A percentile compares a stretch with the other conserved stretches of the same genome.
Evolutionary conservation across 2,113 vertebrate species (phyloP).

Genomic region (Lipophrys pholis): DNA sequence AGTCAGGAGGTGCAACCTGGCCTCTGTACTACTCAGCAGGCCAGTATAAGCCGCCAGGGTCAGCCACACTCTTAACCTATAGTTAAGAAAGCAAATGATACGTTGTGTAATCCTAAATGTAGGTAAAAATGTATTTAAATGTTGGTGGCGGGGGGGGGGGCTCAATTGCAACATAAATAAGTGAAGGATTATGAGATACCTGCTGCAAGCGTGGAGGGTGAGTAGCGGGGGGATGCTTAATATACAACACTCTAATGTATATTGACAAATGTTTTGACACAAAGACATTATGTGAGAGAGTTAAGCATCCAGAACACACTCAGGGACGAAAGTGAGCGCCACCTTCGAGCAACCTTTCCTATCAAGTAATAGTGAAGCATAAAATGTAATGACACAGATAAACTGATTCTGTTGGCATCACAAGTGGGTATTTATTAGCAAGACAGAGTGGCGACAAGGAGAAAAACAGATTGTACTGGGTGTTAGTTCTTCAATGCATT

Average conservation of each 20-base stretch:
- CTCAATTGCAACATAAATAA: constrained; percentile 41
- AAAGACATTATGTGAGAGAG: background rate
- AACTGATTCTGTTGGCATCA: constrained; percentile 3
- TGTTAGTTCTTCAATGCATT: constrained; percentile 44
- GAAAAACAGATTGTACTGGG: background rate
- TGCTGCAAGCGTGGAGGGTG: constrained; percentile 2
- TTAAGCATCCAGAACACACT: background rate
- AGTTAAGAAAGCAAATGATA: constrained; percentile 59
- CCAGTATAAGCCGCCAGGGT: constrained; percentile 38
- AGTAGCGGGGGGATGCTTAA: background rate
- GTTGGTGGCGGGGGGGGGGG: constrained; percentile 46
- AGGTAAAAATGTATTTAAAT: constrained; percentile 53
- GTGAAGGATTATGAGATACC: constrained; percentile 51
- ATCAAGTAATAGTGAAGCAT: constrained; percentile 1
- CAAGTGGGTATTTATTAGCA: background rate
- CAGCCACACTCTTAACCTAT: constrained; percentile 43
- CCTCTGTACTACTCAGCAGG: constrained; percentile 44
- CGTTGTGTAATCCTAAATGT: constrained; percentile 58
- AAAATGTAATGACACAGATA: constrained; percentile 6
- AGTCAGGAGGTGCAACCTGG: constrained; percentile 25
- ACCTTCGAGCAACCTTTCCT: constrained; percentile 4
- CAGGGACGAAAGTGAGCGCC: background rate
- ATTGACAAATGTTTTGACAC: background rate
- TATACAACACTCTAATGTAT: background rate
- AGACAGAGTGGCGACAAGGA: background rate